These are phyloP conservation scores for Psilanteris sp. DNA, from an alignment of 1,140 invertebrate genomes.

Conservation along the genomic window DNA sequence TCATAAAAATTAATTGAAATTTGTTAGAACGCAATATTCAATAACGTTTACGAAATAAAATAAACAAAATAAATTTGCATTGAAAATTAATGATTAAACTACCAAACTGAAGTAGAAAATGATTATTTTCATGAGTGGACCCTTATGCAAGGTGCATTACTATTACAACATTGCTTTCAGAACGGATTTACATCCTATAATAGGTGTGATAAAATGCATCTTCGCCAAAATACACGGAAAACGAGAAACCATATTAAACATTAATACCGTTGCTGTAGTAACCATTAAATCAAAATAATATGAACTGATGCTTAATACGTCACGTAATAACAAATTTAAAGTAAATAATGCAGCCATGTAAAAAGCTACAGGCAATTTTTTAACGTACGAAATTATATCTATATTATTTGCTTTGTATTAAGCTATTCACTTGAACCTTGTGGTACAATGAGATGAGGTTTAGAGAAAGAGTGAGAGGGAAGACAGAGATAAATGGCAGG, in stretches of 20 bases:
- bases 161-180: constrained; percentile 22
- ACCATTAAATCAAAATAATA: constrained; percentile 39
- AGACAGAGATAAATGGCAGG: constrained; percentile 29
- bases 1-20: too few relatives aligned
- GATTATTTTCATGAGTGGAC: constrained; percentile 32
- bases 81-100: too few relatives aligned
- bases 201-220: constrained; percentile 41
- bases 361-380: too few relatives aligned
- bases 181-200: constrained; percentile 44
- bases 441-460: constrained; percentile 14
- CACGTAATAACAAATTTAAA: constrained; percentile 6
- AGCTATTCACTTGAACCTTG: constrained; percentile 18
- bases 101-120: neutral
- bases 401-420: constrained; percentile 37
- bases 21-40: too few relatives aligned
- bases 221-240: constrained; percentile 27
- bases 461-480: too few relatives aligned
- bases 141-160: constrained; percentile 12
- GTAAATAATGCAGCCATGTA: too few relatives aligned
- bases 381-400: too few relatives aligned
- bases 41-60: too few relatives aligned
- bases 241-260: constrained; percentile 47
- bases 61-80: too few relatives aligned
- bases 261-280: constrained; percentile 27
- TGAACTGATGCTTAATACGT: constrained; percentile 12